These are phyloP conservation scores for Eulemur albifrons DNA, from an alignment of 2,797 vertebrate genomes.

Conservation along the genomic window DNA sequence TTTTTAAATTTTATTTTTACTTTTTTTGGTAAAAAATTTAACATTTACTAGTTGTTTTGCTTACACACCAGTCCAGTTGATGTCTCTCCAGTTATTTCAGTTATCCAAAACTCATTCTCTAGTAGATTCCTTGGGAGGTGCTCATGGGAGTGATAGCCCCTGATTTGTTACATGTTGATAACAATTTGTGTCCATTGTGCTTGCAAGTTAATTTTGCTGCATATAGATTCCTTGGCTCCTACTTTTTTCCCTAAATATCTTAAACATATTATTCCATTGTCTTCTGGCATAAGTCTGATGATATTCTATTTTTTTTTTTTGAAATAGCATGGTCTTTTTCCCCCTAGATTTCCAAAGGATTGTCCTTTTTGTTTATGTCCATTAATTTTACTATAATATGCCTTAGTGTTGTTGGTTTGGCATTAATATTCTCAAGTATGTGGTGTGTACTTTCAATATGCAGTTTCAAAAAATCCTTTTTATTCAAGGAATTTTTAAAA, in stretches of 20 bases:
- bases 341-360: background rate
- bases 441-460: background rate
- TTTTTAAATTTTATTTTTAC: background rate
- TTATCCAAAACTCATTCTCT: background rate
- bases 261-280: background rate
- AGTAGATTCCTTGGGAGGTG: background rate
- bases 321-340: background rate
- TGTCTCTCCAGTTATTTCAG: background rate
- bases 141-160: background rate
- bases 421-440: background rate
- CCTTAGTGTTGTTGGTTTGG: background rate
- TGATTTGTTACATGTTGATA: background rate
- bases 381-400: slow-evolving; percentile 1
- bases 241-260: background rate
- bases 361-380: background rate
- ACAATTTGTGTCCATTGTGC: background rate
- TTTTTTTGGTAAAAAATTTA: background rate
- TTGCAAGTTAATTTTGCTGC: background rate
- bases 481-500: background rate
- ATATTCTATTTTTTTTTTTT: slow-evolving; percentile 18
- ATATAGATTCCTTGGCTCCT: background rate
- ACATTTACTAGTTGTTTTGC: background rate
- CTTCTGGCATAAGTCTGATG: background rate
- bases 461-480: background rate
- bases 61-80: background rate